Percentiles rank a stretch among this genome's conserved stretches.
Evolutionary conservation across 1,140 invertebrate species (phyloP).

Genomic region (Brachionus calyciflorus): DNA sequence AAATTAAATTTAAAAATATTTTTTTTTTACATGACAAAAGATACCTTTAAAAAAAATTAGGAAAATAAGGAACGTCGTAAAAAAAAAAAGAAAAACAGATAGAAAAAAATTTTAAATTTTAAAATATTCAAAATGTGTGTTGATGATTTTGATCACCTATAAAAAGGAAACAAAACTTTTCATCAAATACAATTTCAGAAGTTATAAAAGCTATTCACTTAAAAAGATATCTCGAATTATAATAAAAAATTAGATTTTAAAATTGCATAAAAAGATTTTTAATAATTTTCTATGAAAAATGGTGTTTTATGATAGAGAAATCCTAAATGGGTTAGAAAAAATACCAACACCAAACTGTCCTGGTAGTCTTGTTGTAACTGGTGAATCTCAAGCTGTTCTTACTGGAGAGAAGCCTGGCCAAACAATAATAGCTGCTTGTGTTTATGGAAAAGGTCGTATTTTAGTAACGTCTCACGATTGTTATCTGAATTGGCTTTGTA

Average conservation of each 20-base stretch:
- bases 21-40: too few species aligned
- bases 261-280: neutral
- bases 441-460: neutral
- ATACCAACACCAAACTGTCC: conserved; percentile 19
- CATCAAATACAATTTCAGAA: too few species aligned
- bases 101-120: too few species aligned
- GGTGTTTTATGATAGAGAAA: conserved; percentile 15
- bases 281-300: neutral
- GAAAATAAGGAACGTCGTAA: too few species aligned
- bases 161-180: too few species aligned
- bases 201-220: too few species aligned
- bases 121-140: too few species aligned
- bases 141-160: too few species aligned
- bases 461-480: conserved; percentile 15
- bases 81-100: too few species aligned
- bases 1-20: too few species aligned
- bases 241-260: conserved; percentile 3
- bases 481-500: neutral
- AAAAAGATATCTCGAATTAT: too few species aligned
- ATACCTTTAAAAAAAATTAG: too few species aligned
- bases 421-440: neutral
- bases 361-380: conserved; percentile 1
- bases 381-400: conserved; percentile 20
- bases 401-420: neutral
- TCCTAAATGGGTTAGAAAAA: conserved; percentile 6